Evolutionary conservation across 2,888 invertebrate genomes (phyloP).

Genomic region (Agrotis segetum): DNA sequence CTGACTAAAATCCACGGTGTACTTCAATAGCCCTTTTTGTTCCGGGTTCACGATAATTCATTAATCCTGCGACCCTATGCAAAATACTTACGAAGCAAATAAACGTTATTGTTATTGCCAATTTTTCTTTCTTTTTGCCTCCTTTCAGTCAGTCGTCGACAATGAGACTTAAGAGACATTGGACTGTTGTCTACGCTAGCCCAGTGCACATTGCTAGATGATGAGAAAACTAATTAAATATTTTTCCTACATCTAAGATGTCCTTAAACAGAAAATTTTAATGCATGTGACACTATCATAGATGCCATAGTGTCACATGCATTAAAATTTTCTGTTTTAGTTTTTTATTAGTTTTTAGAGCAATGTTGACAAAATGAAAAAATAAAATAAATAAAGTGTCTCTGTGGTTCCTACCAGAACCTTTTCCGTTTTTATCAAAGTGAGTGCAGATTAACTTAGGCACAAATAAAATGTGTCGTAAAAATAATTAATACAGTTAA

Average conservation of each 20-base stretch:
- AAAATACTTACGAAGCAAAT: background rate
- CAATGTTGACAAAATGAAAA: background rate
- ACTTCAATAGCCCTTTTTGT: no score
- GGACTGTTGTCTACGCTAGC: background rate
- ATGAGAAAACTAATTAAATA: no score
- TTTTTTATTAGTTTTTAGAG: background rate
- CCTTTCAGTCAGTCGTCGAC: no score
- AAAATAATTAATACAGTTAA: slow-evolving; percentile 8
- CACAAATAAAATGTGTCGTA: background rate
- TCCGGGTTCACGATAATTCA: no score
- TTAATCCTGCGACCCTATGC: no score
- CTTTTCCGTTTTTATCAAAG: background rate
- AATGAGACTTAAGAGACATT: background rate
- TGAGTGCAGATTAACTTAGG: background rate
- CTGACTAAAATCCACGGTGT: no score
- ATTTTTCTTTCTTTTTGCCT: background rate
- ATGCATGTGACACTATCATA: no score
- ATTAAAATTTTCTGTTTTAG: background rate
- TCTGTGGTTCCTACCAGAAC: background rate
- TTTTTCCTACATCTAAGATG: no score
- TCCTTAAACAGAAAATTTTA: no score
- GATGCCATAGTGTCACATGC: background rate
- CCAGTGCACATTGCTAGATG: background rate
- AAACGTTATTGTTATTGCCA: background rate
- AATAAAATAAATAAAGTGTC: background rate